phyloP scores from a whole-genome alignment of 2,797 vertebrate species.

The Alca torda region DNA sequence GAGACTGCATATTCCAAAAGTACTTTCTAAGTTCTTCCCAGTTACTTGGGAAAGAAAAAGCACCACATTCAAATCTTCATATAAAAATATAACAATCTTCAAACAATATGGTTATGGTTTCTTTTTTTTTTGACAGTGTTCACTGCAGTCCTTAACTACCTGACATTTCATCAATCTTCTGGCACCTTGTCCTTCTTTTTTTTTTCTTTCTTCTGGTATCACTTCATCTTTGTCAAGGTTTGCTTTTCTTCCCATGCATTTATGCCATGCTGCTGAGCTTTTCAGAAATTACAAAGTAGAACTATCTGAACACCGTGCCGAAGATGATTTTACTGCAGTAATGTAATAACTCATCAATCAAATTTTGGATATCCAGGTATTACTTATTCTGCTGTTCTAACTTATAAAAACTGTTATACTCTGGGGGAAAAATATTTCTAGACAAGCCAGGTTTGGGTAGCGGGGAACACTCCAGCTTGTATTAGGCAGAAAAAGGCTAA shows the following conservation, averaged over 20 bases:
- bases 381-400: conserved; percentile 21
- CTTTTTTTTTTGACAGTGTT: neutral
- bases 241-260: conserved; percentile 43
- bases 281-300: neutral
- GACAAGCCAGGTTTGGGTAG: neutral
- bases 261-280: neutral
- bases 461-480: neutral
- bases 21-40: neutral
- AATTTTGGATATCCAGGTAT: conserved; percentile 9
- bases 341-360: conserved; percentile 25
- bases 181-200: neutral
- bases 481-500: neutral
- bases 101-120: neutral
- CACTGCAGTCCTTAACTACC: neutral
- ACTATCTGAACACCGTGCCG: neutral
- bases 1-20: neutral
- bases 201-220: neutral
- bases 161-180: conserved; percentile 25
- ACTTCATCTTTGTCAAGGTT: conserved; percentile 47
- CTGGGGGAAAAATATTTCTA: conserved; percentile 2
- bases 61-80: neutral
- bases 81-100: neutral
- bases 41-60: neutral
- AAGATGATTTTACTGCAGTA: conserved; percentile 14
- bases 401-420: conserved; percentile 19